Evolutionary conservation across 2,888 invertebrate species (phyloP), one percentile per base, ranked within the genome.

Genomic region (Drosophila flavopinicola): DNA sequence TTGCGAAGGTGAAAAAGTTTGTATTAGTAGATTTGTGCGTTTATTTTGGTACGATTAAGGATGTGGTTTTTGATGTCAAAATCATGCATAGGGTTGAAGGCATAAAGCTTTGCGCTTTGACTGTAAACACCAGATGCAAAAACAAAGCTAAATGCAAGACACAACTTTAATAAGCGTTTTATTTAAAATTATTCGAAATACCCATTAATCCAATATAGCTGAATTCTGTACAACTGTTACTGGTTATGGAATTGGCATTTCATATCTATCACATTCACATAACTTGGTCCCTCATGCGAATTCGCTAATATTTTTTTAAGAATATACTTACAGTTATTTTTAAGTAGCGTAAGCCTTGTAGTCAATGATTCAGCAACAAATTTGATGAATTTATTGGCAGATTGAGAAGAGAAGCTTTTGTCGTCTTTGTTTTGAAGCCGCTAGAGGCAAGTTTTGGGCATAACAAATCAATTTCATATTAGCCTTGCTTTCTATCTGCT

Each of bases 401-500:
- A 9, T n/a, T 30, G 11, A 20, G 38, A 23, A 27, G 10, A 35
- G 41, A 53, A 66, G 32, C 41, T 44, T 47, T 59, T 57, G 39
- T 57, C 13, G 35, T 39, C 42, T 48, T 45, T 52, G 25, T 25
- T 39, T 49, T 15, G n/a, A 9, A 10, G 7, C 10, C 35, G 27
- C 53, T 39, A 5, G 45, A 33, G 45, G 53, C 29, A 68, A 74
- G 35, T 53, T 52, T 53, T 29, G 51, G 66, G 60, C 68, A 66
- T 61, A 75, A 69, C 66, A 85, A 85, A 78, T 78, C 82, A 78
- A 78, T 71, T 85, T 85, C 44, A 67, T 58, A 74, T 66, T 66
- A 66, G 56, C 37, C 51, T 47, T 35, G 35, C 37, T 73, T 39
- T 56, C 37, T 17, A 25, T 38, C 30, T 37, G 13, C 10, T 27